Percentiles rank a stretch among this genome's conserved stretches.
phyloP scores from a whole-genome alignment of 2,797 vertebrate genomes.

The Coccyzus lansbergi region DNA sequence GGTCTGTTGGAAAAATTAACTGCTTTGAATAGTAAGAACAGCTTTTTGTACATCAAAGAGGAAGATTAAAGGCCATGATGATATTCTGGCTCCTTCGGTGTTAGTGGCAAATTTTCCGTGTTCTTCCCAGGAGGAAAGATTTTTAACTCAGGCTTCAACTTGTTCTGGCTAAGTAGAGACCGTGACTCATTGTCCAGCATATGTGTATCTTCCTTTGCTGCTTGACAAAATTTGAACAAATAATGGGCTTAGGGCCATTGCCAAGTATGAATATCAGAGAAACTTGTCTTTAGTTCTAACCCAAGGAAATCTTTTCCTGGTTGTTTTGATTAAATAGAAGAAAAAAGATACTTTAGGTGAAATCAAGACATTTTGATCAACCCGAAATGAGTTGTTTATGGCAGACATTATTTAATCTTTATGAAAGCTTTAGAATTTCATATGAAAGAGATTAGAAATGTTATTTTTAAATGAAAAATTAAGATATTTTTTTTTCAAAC shows the following conservation, averaged over 20 bases:
- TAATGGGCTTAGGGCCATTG: background rate
- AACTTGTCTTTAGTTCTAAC: background rate
- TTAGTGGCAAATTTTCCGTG: background rate
- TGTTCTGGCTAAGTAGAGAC: background rate
- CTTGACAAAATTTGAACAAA: background rate
- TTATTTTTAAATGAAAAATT: background rate
- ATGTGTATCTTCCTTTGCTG: background rate
- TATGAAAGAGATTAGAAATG: background rate
- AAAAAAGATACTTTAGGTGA: background rate
- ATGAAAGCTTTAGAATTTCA: background rate
- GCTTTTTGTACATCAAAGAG: background rate
- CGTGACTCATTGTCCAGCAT: rapidly evolving
- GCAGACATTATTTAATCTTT: background rate
- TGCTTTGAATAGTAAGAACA: background rate
- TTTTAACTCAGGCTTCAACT: background rate
- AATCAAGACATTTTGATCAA: background rate
- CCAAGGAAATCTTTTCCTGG: background rate
- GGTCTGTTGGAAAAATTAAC: background rate
- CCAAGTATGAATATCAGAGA: background rate
- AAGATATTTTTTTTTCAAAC: background rate
- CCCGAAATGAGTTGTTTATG: background rate
- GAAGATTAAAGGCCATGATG: background rate
- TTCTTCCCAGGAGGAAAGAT: background rate
- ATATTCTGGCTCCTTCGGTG: background rate
- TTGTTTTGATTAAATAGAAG: background rate